Conservation (phyloP, 2,113 vertebrate species). For the Alethe diademata region DNA sequence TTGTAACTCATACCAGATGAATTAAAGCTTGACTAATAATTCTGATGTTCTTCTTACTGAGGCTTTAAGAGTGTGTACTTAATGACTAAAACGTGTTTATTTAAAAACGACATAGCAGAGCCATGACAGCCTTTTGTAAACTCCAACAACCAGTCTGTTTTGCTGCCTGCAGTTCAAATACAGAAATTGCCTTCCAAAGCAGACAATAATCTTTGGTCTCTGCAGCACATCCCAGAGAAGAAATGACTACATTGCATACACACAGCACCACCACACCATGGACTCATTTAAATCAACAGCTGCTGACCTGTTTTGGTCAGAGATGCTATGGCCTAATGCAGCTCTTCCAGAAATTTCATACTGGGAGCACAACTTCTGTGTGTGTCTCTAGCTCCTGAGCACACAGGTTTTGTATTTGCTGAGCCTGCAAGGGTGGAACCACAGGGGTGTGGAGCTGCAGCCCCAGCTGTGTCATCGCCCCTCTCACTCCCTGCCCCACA, state of each 20-base stretch:
- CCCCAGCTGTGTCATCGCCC: fast-evolving
- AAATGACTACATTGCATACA: neutral
- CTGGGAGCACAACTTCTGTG: neutral
- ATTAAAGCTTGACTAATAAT: conserved; percentile 20
- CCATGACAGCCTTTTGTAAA: conserved; percentile 12
- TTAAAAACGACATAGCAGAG: conserved; percentile 45
- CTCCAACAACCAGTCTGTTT: neutral
- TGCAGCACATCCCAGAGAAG: conserved; percentile 12
- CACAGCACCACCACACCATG: neutral
- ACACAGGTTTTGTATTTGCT: neutral
- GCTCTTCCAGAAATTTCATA: neutral
- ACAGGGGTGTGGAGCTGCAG: too few relatives aligned
- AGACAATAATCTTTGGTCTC: conserved; percentile 20
- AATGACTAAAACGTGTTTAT: conserved; percentile 54
- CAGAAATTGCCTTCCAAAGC: conserved; percentile 9
- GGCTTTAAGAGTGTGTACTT: conserved; percentile 18
- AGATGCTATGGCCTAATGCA: neutral
- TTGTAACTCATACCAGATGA: conserved; percentile 31
- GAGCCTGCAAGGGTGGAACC: neutral
- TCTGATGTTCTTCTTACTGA: conserved; percentile 22
- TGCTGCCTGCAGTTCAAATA: neutral
- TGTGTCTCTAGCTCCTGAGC: neutral
- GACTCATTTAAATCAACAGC: neutral
- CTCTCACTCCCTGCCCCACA: neutral
- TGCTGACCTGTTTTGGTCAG: neutral